Conservation (phyloP, 1,140 invertebrate species). For the Drosophila oshimai region DNA sequence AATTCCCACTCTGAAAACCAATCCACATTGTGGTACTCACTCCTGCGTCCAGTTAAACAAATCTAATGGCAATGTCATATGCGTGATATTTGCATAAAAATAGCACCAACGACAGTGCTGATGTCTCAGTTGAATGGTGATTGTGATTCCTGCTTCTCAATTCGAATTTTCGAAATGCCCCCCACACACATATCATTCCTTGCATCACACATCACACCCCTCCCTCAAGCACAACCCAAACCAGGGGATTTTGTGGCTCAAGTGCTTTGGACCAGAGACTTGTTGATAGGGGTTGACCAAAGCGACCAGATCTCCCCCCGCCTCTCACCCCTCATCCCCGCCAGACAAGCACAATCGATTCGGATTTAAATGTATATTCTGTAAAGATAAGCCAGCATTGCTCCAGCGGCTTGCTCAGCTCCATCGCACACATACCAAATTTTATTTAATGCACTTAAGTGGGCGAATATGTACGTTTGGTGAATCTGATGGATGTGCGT, state of each 20-base stretch:
- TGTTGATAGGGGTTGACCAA: constrained; percentile 74
- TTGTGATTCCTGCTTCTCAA: constrained; percentile 13
- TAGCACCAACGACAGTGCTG: constrained; percentile 32
- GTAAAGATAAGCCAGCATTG: constrained; percentile 36
- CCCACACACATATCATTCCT: background rate
- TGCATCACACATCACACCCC: background rate
- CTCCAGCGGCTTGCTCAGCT: background rate
- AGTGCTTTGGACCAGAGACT: constrained; percentile 53
- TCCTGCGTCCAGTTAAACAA: background rate
- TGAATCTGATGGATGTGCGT: constrained; percentile 53
- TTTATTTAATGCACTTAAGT: constrained; percentile 63
- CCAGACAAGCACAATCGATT: constrained; percentile 54
- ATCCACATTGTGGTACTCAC: background rate
- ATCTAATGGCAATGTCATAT: constrained; percentile 23
- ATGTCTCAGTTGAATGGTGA: constrained; percentile 43
- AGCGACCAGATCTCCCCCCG: background rate
- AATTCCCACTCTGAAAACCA: background rate
- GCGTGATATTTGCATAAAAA: constrained; percentile 63
- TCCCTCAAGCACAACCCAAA: constrained; percentile 18
- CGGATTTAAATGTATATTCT: constrained; percentile 70
- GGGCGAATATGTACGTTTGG: background rate
- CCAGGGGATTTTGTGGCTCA: constrained; percentile 63
- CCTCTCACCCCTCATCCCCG: background rate
- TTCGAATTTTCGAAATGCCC: background rate
- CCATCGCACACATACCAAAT: constrained; percentile 8